Base-by-base conservation (phyloP, 2,113 vertebrate genomes). In the Carollia perspicillata region DNA sequence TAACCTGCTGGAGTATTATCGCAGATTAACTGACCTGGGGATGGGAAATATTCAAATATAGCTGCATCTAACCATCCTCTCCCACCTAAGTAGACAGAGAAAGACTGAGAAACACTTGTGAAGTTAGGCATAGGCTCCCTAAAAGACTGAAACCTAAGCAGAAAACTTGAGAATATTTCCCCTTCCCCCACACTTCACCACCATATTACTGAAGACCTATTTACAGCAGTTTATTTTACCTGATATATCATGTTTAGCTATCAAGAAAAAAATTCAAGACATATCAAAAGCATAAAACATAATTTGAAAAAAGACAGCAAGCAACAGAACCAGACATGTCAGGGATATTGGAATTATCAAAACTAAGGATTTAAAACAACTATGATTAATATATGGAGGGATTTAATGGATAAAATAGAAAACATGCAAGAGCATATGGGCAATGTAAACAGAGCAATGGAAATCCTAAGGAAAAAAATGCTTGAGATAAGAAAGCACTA, bases 401-500 rank as follows among this genome's bases (percentile, higher is more conserved):
- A 6, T 92, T 93, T 93, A 77, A 44, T 16, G 47, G 71, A 85
- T 93, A 42, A 85, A 84, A 35, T 22, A 44, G 58, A 68, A 47
- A 85, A 51, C 58, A 85, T 77, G 10, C 71, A 92, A 77, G 20
- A 85, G 42, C 47, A 93, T 37, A 77, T 66, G 47, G 23, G 23
- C 71, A 85, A 85, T 66, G 30, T 65, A 83, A 92, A 37, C 69
- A 85, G 71, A 44, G 75, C 8, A 30, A 28, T 35, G 60, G 58
- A 77, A 77, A 53, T 66, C 30, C 30, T 65, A 75, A 35, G 80
- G 5, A 53, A n/a, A 9, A 68, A 77, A 53, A 7, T 66, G 37
- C 58, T 85, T 66, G 47, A 93, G 58, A 55, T 93, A 85, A 93
- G 81, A 85, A 93, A 85, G 77, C 35, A 68, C 58, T 66, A 84